A percentile compares a stretch with the other conserved stretches of the same genome.
phyloP scores from a whole-genome alignment of 2,888 invertebrate species.

The Oxystoma pomonae region DNA sequence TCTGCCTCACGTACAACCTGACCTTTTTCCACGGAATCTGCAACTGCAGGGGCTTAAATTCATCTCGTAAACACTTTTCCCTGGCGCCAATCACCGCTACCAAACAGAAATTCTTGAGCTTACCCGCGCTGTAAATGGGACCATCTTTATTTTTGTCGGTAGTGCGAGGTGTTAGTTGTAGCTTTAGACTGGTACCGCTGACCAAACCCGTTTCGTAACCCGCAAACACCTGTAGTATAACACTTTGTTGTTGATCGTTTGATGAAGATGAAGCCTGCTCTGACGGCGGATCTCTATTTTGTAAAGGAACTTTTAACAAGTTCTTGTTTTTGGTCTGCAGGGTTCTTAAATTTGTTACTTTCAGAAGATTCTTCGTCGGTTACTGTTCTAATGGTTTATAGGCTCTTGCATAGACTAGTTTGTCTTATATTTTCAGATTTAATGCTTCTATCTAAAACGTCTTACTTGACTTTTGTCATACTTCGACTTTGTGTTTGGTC shows the following conservation, averaged over 20 bases:
- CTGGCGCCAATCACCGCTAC: constrained; percentile 94
- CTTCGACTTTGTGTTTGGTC: constrained; percentile 52
- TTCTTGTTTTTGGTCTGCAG: constrained; percentile 26
- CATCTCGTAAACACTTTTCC: constrained; percentile 89
- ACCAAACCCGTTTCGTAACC: constrained; percentile 95
- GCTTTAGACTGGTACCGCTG: constrained; percentile 85
- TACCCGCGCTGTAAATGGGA: constrained; percentile 80
- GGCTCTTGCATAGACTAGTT: constrained; percentile 44
- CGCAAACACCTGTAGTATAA: constrained; percentile 75
- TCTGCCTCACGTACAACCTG: constrained; percentile 85
- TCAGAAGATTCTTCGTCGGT: constrained; percentile 31
- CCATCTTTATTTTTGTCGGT: constrained; percentile 86
- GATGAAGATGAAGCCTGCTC: constrained; percentile 31
- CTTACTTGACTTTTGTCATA: constrained; percentile 58
- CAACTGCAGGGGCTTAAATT: constrained; percentile 87
- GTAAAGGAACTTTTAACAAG: constrained; percentile 35
- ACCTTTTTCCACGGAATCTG: constrained; percentile 97
- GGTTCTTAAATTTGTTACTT: constrained; percentile 23
- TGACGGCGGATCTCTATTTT: constrained; percentile 24
- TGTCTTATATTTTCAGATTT: constrained; percentile 36
- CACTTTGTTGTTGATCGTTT: constrained; percentile 36
- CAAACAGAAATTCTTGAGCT: constrained; percentile 84
- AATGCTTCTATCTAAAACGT: constrained; percentile 32
- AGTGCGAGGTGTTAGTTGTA: constrained; percentile 90
- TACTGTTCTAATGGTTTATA: constrained; percentile 42